phyloP scores from a whole-genome alignment of 2,113 vertebrate genomes.

The Nerophis ophidion region DNA sequence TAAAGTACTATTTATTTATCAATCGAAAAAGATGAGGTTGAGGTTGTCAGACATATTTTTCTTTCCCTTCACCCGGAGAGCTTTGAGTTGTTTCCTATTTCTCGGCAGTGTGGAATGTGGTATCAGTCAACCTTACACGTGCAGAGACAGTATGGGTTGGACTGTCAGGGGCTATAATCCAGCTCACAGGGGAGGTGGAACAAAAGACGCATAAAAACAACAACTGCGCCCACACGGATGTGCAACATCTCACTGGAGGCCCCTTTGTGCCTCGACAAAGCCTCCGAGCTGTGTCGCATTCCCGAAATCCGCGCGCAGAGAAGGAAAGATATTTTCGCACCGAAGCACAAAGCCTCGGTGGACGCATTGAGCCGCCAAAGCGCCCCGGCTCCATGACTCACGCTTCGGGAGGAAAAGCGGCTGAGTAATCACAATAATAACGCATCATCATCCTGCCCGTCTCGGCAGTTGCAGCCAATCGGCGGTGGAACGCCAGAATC shows the following conservation, averaged over 20 bases:
- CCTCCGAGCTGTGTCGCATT: conserved; percentile 47
- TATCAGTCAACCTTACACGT: conserved; percentile 3
- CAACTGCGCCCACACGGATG: conserved; percentile 47
- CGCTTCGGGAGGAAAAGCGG: conserved; percentile 42
- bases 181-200: conserved; percentile 22
- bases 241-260: conserved; percentile 51
- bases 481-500: conserved; percentile 13
- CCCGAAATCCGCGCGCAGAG: conserved; percentile 45
- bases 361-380: conserved; percentile 44
- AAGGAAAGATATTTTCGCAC: conserved; percentile 60
- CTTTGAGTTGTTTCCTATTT: too few relatives aligned
- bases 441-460: conserved; percentile 47
- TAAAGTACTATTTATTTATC: too few relatives aligned
- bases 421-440: conserved; percentile 69
- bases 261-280: conserved; percentile 48
- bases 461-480: conserved; percentile 46
- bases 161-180: conserved; percentile 19
- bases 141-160: conserved; percentile 6
- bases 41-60: too few relatives aligned
- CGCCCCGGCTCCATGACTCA: conserved; percentile 56
- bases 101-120: background rate
- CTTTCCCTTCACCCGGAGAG: too few relatives aligned
- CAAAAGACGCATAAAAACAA: conserved; percentile 40
- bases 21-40: too few relatives aligned
- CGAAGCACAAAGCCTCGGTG: conserved; percentile 43